Conservation (phyloP, 2,797 vertebrate species). For the Chromis chromis region DNA sequence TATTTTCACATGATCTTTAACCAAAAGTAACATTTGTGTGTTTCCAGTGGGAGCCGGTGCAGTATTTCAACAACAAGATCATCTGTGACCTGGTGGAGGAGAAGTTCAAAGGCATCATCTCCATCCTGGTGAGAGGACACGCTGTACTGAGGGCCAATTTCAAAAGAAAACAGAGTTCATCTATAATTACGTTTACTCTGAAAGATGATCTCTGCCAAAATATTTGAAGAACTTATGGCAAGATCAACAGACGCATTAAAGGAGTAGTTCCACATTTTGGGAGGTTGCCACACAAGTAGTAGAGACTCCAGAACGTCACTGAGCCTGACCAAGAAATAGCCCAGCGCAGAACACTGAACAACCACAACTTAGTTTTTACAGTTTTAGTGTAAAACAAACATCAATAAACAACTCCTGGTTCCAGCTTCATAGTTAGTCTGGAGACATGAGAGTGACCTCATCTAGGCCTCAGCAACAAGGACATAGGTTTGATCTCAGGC, state of each 20-base stretch:
- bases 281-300: no score
- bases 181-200: background rate
- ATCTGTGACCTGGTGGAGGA: slow-evolving; percentile 98
- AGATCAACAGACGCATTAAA: background rate
- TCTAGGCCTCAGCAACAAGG: no score
- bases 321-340: no score
- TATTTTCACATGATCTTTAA: background rate
- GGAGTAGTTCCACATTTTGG: background rate
- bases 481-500: no score
- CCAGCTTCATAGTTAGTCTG: background rate
- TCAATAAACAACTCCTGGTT: background rate
- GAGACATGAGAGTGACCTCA: no score
- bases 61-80: slow-evolving; percentile 99
- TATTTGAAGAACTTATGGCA: background rate
- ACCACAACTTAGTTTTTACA: no score
- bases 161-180: background rate
- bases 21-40: background rate
- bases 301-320: no score
- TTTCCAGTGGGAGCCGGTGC: slow-evolving; percentile 95
- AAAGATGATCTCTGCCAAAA: background rate
- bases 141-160: background rate
- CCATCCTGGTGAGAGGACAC: slow-evolving; percentile 89
- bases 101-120: slow-evolving; percentile 99
- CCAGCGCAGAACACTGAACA: no score
- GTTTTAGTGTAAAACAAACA: no score